Evolutionary conservation across 2,797 vertebrate genomes (phyloP).

Genomic region (Gambusia yucatana): DNA sequence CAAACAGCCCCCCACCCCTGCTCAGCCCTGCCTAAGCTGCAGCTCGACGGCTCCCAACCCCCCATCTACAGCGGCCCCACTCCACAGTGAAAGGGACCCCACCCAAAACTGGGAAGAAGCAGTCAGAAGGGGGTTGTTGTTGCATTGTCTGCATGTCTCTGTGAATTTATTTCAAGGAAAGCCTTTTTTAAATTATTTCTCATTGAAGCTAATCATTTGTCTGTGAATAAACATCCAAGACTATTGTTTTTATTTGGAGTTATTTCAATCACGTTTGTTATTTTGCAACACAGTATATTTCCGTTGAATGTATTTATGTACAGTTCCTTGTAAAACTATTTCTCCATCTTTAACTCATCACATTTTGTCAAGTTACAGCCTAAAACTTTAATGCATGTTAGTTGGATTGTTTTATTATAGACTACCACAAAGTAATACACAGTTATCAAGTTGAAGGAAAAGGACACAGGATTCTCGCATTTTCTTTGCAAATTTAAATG

Average conservation of each 20-base stretch:
- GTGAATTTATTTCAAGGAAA: conserved; percentile 19
- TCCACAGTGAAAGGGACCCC: conserved; percentile 67
- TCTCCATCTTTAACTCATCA: background rate
- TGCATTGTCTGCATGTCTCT: conserved; percentile 19
- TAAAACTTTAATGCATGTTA: background rate
- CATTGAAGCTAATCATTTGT: conserved; percentile 11
- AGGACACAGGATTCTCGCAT: background rate
- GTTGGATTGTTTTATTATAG: background rate
- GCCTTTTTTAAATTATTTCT: background rate
- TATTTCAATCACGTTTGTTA: conserved; percentile 13
- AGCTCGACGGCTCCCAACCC: conserved; percentile 51
- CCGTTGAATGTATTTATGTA: no score
- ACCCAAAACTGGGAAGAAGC: conserved; percentile 66
- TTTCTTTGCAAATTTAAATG: conserved; percentile 1
- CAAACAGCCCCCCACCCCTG: conserved; percentile 55
- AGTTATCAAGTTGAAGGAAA: conserved; percentile 1
- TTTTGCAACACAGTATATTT: background rate
- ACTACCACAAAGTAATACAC: background rate
- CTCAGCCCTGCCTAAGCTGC: conserved; percentile 56
- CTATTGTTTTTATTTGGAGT: conserved; percentile 21
- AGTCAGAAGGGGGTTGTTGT: conserved; percentile 63
- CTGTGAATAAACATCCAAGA: conserved; percentile 40
- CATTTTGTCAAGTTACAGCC: background rate
- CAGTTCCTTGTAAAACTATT: background rate
- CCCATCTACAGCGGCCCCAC: conserved; percentile 45